Evolutionary conservation across 2,113 vertebrate species (phyloP).

Genomic region (Porphyrio hochstetteri): DNA sequence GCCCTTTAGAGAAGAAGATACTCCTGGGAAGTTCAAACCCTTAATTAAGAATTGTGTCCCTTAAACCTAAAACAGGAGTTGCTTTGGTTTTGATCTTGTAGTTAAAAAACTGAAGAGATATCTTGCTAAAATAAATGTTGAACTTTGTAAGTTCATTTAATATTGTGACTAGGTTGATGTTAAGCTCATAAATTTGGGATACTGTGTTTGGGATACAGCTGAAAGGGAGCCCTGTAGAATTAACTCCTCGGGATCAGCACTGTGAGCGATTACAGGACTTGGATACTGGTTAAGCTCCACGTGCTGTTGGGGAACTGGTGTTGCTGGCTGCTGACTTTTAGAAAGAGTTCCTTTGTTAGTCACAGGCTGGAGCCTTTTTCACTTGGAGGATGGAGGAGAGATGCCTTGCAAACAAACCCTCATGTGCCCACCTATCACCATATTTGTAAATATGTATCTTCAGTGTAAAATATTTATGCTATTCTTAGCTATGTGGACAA

Average conservation of each 20-base stretch:
- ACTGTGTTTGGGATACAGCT: neutral
- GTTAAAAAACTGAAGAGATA: neutral
- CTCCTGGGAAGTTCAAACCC: neutral
- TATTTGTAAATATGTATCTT: neutral
- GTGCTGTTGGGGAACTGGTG: neutral
- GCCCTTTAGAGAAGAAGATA: neutral
- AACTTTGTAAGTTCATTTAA: neutral
- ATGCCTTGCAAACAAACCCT: neutral
- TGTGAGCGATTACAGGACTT: rapidly evolving
- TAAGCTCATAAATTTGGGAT: neutral
- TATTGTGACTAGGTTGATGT: neutral
- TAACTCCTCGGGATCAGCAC: neutral
- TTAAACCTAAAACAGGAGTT: neutral
- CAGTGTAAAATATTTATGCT: neutral
- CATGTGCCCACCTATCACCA: neutral
- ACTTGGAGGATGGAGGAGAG: neutral
- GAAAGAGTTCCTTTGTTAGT: neutral
- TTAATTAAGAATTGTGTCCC: neutral
- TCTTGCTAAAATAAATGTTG: neutral
- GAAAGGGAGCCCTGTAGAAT: neutral
- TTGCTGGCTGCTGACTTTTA: neutral
- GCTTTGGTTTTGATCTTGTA: neutral
- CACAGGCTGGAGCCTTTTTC: neutral
- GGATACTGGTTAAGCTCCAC: neutral
- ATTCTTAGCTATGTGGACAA: neutral